Conservation (phyloP, 2,888 invertebrate genomes). For the Erebia ligea region DNA sequence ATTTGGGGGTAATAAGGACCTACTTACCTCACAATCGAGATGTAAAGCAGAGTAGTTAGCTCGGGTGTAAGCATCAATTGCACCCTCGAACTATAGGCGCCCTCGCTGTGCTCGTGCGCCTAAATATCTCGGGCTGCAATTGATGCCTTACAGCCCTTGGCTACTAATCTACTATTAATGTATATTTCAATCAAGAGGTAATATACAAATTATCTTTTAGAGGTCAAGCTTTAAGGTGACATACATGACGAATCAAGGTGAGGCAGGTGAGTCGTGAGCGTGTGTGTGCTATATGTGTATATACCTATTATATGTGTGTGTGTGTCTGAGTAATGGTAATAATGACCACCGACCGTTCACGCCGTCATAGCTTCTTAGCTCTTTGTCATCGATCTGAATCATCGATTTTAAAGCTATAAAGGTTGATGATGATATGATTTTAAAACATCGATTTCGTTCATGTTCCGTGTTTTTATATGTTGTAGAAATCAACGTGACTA, state of each 20-base stretch:
- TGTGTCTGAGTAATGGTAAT: conserved; percentile 7
- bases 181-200: background rate
- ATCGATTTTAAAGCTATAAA: conserved; percentile 8
- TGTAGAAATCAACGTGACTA: too few species aligned
- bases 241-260: conserved; percentile 58
- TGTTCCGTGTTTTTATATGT: too few species aligned
- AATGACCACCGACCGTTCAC: conserved; percentile 10
- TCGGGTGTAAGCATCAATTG: too few species aligned
- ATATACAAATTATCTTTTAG: conserved; percentile 35
- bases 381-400: conserved; percentile 37
- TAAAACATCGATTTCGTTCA: background rate
- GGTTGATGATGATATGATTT: conserved; percentile 1
- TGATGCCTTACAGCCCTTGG: too few species aligned
- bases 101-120: too few species aligned
- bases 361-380: conserved; percentile 21
- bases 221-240: conserved; percentile 39
- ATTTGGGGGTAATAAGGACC: too few species aligned
- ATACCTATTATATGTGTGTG: background rate
- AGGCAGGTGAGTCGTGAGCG: conserved; percentile 45
- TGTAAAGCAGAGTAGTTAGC: too few species aligned
- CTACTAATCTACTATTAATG: too few species aligned
- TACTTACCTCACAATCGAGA: too few species aligned
- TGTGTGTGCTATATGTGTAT: conserved; percentile 34
- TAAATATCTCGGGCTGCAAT: too few species aligned
- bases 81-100: too few species aligned